Evolutionary conservation across 1,140 invertebrate species (phyloP).

Genomic region (Zophobas atratus): DNA sequence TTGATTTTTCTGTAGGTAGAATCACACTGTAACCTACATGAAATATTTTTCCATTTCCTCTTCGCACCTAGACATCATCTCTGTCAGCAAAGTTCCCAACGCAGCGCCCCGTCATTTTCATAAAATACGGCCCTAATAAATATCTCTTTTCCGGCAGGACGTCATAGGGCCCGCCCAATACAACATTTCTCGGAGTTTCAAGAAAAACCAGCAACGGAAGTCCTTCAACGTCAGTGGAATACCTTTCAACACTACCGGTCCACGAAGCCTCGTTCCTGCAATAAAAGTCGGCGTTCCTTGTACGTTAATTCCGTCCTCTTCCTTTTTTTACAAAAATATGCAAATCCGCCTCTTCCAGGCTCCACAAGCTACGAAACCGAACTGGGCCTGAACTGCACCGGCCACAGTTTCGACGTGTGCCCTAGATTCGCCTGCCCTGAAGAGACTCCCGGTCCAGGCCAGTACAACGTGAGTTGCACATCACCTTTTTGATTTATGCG

Average conservation of each 20-base stretch:
- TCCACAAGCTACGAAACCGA: constrained; percentile 1
- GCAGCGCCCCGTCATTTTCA: background rate
- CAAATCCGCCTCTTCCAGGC: constrained; percentile 43
- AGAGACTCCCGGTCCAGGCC: constrained; percentile 52
- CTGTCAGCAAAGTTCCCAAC: no score
- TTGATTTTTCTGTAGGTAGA: no score
- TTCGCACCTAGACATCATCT: no score
- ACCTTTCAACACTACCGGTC: constrained; percentile 52
- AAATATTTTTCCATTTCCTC: no score
- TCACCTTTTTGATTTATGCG: no score
- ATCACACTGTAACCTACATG: no score
- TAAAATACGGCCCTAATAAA: constrained; percentile 52
- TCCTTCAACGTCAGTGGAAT: constrained; percentile 52
- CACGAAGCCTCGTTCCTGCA: constrained; percentile 37
- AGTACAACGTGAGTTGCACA: constrained; percentile 51
- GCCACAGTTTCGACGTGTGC: constrained; percentile 23
- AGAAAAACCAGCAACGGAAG: constrained; percentile 52
- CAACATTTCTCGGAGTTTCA: constrained; percentile 45
- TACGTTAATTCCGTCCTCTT: constrained; percentile 1
- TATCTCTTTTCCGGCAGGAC: constrained; percentile 43
- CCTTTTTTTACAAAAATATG: constrained; percentile 26
- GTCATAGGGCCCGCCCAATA: constrained; percentile 48
- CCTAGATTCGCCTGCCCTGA: constrained; percentile 39
- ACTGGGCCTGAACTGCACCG: background rate
- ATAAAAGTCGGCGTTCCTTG: constrained; percentile 22